phyloP scores from a whole-genome alignment of 2,888 invertebrate species.

The Epirrhoe tristata region DNA sequence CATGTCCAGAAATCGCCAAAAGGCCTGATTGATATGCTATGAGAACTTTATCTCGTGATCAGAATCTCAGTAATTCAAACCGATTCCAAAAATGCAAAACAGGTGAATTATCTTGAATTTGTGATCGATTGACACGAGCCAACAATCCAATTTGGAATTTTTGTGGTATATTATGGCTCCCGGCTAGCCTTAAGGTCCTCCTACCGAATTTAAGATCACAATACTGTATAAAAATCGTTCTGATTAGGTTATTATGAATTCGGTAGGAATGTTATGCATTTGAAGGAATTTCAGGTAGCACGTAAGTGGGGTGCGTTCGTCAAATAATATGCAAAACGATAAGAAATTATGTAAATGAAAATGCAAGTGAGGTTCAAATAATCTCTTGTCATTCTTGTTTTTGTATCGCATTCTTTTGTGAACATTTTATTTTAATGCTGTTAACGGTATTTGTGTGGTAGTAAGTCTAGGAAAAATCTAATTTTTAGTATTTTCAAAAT shows the following conservation, averaged over 20 bases:
- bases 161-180: slow-evolving; percentile 23
- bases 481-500: no score
- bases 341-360: slow-evolving; percentile 21
- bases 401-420: neutral
- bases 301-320: slow-evolving; percentile 19
- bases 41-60: slow-evolving; percentile 42
- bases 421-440: neutral
- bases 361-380: neutral
- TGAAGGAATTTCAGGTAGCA: slow-evolving; percentile 24
- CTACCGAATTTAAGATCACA: slow-evolving; percentile 29
- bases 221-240: slow-evolving; percentile 27
- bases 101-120: slow-evolving; percentile 25
- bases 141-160: slow-evolving; percentile 17
- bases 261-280: slow-evolving; percentile 29
- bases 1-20: slow-evolving; percentile 23
- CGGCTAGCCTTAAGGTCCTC: slow-evolving; percentile 16
- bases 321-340: slow-evolving; percentile 23
- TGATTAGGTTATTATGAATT: slow-evolving; percentile 29
- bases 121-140: slow-evolving; percentile 37
- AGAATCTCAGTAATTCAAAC: slow-evolving; percentile 24
- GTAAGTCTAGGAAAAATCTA: no score
- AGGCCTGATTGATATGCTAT: slow-evolving; percentile 35
- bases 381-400: neutral
- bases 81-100: slow-evolving; percentile 29
- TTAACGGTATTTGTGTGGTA: no score